Percentiles rank a stretch among this genome's conserved stretches.
phyloP scores from a whole-genome alignment of 2,113 vertebrate genomes.

The Lepus americanus region DNA sequence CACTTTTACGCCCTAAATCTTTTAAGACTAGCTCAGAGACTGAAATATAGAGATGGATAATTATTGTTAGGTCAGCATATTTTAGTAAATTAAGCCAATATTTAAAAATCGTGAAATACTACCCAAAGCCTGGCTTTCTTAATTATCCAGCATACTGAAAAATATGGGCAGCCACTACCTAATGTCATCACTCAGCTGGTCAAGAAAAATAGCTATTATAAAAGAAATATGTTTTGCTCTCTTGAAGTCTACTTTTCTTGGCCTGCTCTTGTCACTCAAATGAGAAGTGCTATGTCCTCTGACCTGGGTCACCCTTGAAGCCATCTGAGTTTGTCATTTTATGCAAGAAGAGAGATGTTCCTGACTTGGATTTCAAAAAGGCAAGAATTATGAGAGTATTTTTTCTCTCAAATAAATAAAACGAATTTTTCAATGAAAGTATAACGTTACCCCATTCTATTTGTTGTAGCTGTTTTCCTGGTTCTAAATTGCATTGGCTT shows the following conservation, averaged over 20 bases:
- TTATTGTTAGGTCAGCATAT: background rate
- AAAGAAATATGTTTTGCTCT: background rate
- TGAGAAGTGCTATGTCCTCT: background rate
- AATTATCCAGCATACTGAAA: background rate
- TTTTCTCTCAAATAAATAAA: constrained; percentile 21
- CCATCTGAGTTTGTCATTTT: background rate
- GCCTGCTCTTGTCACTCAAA: background rate
- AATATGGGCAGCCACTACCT: background rate
- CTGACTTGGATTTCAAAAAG: background rate
- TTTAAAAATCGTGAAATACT: background rate
- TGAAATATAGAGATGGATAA: background rate
- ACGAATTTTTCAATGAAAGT: background rate
- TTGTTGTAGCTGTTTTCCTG: background rate
- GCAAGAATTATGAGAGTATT: background rate
- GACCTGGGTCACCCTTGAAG: background rate
- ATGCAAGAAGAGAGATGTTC: background rate
- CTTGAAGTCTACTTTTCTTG: background rate
- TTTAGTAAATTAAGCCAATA: background rate
- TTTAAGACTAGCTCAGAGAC: background rate
- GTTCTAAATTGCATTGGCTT: background rate
- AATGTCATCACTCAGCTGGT: background rate
- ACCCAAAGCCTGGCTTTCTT: background rate
- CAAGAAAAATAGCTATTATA: background rate
- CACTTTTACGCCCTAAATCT: background rate
- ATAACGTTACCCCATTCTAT: background rate